Base-by-base conservation (phyloP, 2,888 invertebrate genomes). In the Ormyrus rosae region DNA sequence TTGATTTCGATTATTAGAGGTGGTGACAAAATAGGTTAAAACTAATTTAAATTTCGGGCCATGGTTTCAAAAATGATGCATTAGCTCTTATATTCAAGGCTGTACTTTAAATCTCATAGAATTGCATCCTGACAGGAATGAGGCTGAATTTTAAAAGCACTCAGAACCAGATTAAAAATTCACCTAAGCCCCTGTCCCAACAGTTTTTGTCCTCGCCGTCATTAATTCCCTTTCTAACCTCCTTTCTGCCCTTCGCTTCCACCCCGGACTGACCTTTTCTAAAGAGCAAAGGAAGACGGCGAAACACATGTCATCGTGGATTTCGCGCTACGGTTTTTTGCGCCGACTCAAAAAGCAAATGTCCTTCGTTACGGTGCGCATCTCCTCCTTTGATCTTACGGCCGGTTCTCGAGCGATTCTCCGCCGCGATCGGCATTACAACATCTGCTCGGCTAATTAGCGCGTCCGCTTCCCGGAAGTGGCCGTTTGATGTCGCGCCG, bases 361-460 rank as follows among this genome's bases (percentile, higher is more conserved):
- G 76, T 69, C 68, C 69, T 76, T 76, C 60, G 19, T 76, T 69
- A 73, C 8, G 51, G 7, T 45, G 45, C 60, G 60, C 58, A 46
- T 5, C 11, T 11, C 6, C 51, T 48, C 55, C 72, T 78, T 78
- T 78, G 78, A 78, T 77, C 63, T 7, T 63, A 10, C 70, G 60
- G 63, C 72, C 63, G 45, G 53, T 72, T 10, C 45, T 34, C 13
- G 6, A 19, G 63, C 11, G 63, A 63, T 8, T 10, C 2, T 5
- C 60, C 6, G 10, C 61, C 65, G 65, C 56, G 64, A 65, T 74
- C 60, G 34, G 50, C 79, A 79, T 80, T 75, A 75, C 34, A 34
- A 71, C 75, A 80, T 80, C 63, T 13, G 60, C 45, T 46, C 58
- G 13, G 50, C 56, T 80, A 75, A 80, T 80, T 80, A 80, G 63